phyloP scores from a whole-genome alignment of 1,140 invertebrate species.

The Drosophila navojoa region DNA sequence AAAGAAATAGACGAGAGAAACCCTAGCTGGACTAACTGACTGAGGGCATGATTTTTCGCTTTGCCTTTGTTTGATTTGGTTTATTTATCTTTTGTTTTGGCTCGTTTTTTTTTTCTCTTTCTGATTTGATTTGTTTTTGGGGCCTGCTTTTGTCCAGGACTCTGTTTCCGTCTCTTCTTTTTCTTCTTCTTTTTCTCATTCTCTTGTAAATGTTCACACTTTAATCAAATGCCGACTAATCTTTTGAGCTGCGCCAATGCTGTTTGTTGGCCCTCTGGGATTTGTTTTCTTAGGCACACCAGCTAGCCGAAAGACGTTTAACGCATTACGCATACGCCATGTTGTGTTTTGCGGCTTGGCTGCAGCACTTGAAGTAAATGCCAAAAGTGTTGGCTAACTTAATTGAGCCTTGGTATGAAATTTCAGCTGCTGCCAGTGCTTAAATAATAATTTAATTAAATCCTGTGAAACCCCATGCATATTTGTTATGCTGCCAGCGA shows the following conservation, averaged over 20 bases:
- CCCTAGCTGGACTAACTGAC: background rate
- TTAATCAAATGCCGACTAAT: conserved; percentile 75
- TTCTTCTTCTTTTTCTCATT: too few species aligned
- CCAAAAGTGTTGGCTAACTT: conserved; percentile 33
- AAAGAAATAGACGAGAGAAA: conserved; percentile 16
- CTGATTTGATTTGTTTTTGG: conserved; percentile 73
- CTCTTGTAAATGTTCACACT: conserved; percentile 66
- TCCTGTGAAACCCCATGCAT: conserved; percentile 49
- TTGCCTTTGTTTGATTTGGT: conserved; percentile 57
- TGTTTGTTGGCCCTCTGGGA: conserved; percentile 39
- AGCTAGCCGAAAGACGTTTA: conserved; percentile 53
- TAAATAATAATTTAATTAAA: conserved; percentile 79
- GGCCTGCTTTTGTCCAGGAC: conserved; percentile 48
- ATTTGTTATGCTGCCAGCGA: conserved; percentile 47
- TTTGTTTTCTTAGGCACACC: conserved; percentile 40
- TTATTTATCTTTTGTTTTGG: conserved; percentile 51
- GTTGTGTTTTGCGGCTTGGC: conserved; percentile 7
- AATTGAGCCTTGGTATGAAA: conserved; percentile 57
- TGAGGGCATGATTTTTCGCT: conserved; percentile 30
- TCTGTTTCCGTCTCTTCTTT: conserved; percentile 16
- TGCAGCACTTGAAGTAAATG: conserved; percentile 9
- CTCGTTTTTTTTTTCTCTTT: conserved; percentile 33
- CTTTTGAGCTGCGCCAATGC: conserved; percentile 54
- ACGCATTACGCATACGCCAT: conserved; percentile 58
- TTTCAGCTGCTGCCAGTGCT: conserved; percentile 41